Base-by-base conservation (phyloP, 2,888 invertebrate genomes). In the Strigamia crassipes region DNA sequence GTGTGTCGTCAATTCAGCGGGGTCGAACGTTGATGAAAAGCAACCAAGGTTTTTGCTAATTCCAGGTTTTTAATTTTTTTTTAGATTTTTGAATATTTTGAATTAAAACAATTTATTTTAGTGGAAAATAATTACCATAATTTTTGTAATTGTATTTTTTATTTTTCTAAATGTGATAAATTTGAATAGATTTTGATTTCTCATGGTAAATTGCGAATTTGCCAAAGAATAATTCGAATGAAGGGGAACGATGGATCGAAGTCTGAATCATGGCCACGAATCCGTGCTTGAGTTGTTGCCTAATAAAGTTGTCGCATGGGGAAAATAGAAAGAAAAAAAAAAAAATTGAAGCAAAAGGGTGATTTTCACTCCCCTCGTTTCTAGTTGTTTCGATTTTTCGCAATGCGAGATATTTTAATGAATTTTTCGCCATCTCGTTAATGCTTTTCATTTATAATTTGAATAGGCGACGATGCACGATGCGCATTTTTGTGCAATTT, bases 271-370 rank as follows among this genome's bases (percentile, higher is more conserved):
- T 61, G 18, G 21, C 61, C 61, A 61, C 61, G 6, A 61, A 61
- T 61, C 61, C 61, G 61, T 61, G 61, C 61, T 18, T 61, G 61
- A 61, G 61, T 61, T 23, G 61, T 23, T 61, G 61, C 18, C 61
- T 61, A 61, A 61, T 61, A 61, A 61, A 61, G 61, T 61, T 61
- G 61, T 61, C 61, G 18, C 21, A 6, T 38, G 10, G 8, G 46
- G 46, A 46, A 46, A n/a, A n/a, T n/a, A n/a, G n/a, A n/a, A n/a
- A n/a, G n/a, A 46, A 15, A 61, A 18, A 8, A 21, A 21, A 21
- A 21, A 61, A 61, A 21, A 21, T 1, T 56, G 56, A 56, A 23
- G 61, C 9, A 23, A 27, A 61, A 61, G 61, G 61, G 23, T 23
- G 61, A 12, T 61, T 23, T 61, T 61, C 18, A 6, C 38, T 38